phyloP scores from a whole-genome alignment of 2,888 invertebrate species.

The Drosophila testacea region DNA sequence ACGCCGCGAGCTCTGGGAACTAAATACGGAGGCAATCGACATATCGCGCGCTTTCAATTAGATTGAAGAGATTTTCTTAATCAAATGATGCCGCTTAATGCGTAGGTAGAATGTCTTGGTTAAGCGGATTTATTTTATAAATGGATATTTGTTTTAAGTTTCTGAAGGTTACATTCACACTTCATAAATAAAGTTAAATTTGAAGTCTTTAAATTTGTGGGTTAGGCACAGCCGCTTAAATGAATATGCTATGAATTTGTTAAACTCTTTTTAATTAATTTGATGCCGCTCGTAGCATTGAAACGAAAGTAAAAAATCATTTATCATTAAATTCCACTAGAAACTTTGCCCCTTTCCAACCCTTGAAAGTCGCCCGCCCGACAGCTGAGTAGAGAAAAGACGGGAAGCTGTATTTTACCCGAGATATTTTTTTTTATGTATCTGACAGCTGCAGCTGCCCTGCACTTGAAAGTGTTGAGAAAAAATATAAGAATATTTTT shows the following conservation, averaged over 20 bases:
- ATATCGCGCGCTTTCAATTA: slow-evolving; percentile 33
- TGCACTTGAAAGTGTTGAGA: slow-evolving; percentile 60
- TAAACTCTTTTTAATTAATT: slow-evolving; percentile 64
- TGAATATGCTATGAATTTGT: slow-evolving; percentile 45
- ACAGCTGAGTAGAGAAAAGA: slow-evolving; percentile 12
- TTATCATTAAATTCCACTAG: slow-evolving; percentile 60
- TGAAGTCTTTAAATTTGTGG: slow-evolving; percentile 34
- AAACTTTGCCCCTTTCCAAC: slow-evolving; percentile 14
- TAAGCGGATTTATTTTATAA: slow-evolving; percentile 42
- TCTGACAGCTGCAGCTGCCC: slow-evolving; percentile 48
- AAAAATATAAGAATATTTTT: slow-evolving; percentile 26
- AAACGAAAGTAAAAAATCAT: slow-evolving; percentile 41
- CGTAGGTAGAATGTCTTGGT: slow-evolving; percentile 43
- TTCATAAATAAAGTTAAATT: slow-evolving; percentile 24
- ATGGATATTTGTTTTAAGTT: slow-evolving; percentile 4
- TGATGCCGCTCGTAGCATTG: slow-evolving; percentile 18
- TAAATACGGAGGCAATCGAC: slow-evolving; percentile 31
- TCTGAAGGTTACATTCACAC: slow-evolving; percentile 37
- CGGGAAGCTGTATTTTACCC: not conserved
- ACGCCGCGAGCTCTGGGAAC: slow-evolving; percentile 8
- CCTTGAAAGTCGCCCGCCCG: slow-evolving; percentile 8
- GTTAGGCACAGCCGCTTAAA: slow-evolving; percentile 18
- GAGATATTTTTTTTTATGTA: not conserved
- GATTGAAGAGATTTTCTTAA: slow-evolving; percentile 47
- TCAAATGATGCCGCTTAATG: slow-evolving; percentile 33